Percentiles rank a stretch among this genome's conserved stretches.
Evolutionary conservation across 2,888 invertebrate genomes (phyloP).

Genomic region (Agelastica alni): DNA sequence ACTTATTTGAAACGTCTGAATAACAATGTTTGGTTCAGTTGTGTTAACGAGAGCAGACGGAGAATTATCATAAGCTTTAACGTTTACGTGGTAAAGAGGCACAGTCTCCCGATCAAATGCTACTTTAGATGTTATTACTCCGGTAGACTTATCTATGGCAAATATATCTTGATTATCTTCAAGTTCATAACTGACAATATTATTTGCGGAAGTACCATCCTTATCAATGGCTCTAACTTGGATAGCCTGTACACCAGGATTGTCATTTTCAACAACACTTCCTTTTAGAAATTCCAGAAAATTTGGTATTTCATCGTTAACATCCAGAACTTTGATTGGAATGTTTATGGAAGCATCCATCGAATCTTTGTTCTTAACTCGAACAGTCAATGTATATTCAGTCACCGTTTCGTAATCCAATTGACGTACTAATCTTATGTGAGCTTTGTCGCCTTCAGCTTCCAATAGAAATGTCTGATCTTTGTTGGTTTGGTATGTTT

Average conservation of each 20-base stretch:
- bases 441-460: conserved; percentile 69
- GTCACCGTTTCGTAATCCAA: conserved; percentile 85
- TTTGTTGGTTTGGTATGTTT: conserved; percentile 85
- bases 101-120: conserved; percentile 86
- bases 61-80: conserved; percentile 84
- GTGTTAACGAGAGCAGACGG: conserved; percentile 72
- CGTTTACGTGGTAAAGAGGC: conserved; percentile 83
- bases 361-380: conserved; percentile 80
- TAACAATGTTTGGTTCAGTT: conserved; percentile 73
- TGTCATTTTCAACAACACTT: conserved; percentile 84
- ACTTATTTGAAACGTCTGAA: conserved; percentile 84
- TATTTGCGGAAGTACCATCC: conserved; percentile 82
- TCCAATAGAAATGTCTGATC: conserved; percentile 71
- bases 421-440: conserved; percentile 74
- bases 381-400: conserved; percentile 81
- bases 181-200: conserved; percentile 79
- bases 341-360: conserved; percentile 79
- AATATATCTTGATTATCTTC: conserved; percentile 73
- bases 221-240: conserved; percentile 82
- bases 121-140: conserved; percentile 81
- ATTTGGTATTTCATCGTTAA: conserved; percentile 88
- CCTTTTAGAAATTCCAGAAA: conserved; percentile 83
- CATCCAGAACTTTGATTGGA: conserved; percentile 80
- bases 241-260: conserved; percentile 82
- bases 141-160: conserved; percentile 80